A percentile compares a stretch with the other conserved stretches of the same genome.
Evolutionary conservation across 1,140 invertebrate genomes (phyloP).

Genomic region (Micrasema longulum): DNA sequence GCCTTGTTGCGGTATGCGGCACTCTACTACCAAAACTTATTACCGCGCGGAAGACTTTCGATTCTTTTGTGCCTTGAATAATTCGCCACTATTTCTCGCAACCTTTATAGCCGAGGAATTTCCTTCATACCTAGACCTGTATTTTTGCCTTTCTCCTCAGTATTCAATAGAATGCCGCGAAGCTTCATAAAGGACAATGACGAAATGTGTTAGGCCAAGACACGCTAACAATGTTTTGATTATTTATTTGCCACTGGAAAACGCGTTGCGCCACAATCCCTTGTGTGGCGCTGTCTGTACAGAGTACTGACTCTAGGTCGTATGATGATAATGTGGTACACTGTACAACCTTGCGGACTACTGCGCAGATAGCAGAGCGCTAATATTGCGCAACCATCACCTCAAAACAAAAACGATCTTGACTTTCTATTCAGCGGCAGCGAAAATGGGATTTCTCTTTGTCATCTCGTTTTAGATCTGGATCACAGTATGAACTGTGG

Average conservation of each 20-base stretch:
- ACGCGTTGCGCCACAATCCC: too few relatives aligned
- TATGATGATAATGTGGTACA: constrained; percentile 1
- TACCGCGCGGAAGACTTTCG: constrained; percentile 23
- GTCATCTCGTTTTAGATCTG: constrained; percentile 31
- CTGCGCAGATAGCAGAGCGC: constrained; percentile 24
- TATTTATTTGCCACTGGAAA: background rate
- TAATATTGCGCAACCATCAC: constrained; percentile 38
- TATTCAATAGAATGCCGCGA: background rate
- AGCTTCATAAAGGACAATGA: too few relatives aligned
- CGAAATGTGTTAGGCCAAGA: too few relatives aligned
- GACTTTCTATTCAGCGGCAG: constrained; percentile 41
- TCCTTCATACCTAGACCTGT: background rate
- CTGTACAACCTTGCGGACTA: constrained; percentile 23
- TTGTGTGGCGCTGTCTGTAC: constrained; percentile 5
- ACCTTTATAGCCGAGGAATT: background rate
- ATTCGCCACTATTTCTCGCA: background rate
- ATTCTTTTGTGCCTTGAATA: constrained; percentile 16
- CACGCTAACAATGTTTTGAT: too few relatives aligned
- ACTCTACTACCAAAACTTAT: constrained; percentile 5
- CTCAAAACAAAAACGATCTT: constrained; percentile 43
- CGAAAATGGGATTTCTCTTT: constrained; percentile 27
- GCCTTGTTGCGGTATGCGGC: background rate
- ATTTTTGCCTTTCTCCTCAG: background rate
- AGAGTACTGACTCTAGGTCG: background rate
- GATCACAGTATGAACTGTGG: too few relatives aligned